Percentiles rank a stretch among this genome's conserved stretches.
phyloP scores from a whole-genome alignment of 1,140 invertebrate species.

The Venturia canescens region DNA sequence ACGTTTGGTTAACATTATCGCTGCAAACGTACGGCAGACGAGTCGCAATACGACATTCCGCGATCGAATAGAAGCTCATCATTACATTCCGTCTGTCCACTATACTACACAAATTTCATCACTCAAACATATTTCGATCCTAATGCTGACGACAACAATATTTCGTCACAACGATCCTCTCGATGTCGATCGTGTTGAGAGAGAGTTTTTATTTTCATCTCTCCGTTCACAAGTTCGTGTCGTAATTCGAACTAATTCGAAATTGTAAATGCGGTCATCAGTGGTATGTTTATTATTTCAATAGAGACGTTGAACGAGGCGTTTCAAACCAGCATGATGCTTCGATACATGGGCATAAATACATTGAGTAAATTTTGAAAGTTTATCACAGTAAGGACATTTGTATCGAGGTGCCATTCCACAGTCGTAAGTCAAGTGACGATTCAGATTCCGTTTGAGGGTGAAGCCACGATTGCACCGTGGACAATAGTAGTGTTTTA shows the following conservation, averaged over 20 bases:
- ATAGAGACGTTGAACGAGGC: background rate
- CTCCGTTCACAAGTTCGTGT: too few species aligned
- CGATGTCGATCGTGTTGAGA: background rate
- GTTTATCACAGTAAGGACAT: constrained; percentile 68
- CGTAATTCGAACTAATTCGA: too few species aligned
- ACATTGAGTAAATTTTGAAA: constrained; percentile 47
- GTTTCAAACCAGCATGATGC: background rate
- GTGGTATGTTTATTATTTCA: constrained; percentile 16
- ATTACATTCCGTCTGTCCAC: background rate
- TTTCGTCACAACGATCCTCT: background rate
- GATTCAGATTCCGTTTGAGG: constrained; percentile 53
- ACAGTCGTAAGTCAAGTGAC: constrained; percentile 74
- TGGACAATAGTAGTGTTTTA: constrained; percentile 47
- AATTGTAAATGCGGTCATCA: background rate
- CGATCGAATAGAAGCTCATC: background rate
- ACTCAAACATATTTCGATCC: background rate
- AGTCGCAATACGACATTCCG: background rate
- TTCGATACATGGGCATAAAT: constrained; percentile 57
- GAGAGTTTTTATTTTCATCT: background rate
- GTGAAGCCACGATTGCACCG: constrained; percentile 69
- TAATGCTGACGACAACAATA: background rate
- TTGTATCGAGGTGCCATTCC: constrained; percentile 69
- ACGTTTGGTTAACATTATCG: background rate
- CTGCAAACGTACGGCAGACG: background rate
- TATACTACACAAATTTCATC: background rate